Evolutionary conservation across 2,113 vertebrate species (phyloP), one percentile per base, ranked within the genome.

Genomic region (Pterocles gutturalis): DNA sequence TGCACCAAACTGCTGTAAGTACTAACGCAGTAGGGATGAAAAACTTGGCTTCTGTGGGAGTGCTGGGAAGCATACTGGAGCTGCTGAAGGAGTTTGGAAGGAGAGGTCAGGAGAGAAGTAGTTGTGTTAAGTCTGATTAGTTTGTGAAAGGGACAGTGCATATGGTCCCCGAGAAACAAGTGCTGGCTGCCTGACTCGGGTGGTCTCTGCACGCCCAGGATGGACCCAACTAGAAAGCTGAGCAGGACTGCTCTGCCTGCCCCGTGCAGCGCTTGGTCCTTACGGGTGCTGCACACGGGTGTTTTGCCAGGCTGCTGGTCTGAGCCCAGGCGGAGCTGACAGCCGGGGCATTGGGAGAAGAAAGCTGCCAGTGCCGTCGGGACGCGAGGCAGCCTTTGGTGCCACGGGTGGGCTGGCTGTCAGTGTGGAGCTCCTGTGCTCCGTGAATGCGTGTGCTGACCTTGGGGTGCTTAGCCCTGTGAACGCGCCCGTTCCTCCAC

Each of bases 391-490:
- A 83, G 66, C 38, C 14, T 14, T 34, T 26, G 31, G 26, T 71
- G 49, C 38, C 29, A 9, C 1, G 3, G 6, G 7, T 16, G 48
- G 66, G 13, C 55, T 69, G 36, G 28, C 55, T 75, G 66, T 53
- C 57, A 49, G 26, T 9, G 10, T 3, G n/a, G 34, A 38, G 51
- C 62, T 64, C 17, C 1, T 5, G 4, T n/a, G 28, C 38, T 75
- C 48, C 14, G 1, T 4, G 54, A 28, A 17, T 28, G 28, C 17
- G 0, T 22, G 5, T 3, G 12, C 19, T 43, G 67, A 24, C 60
- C 76, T 46, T 9, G 7, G 3, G 25, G 41, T 7, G 15, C 22
- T 33, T 2, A 7, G 34, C 18, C 45, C 58, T 69, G 58, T n/a
- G 62, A 20, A 33, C 26, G 8, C 76, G 21, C 11, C 46, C 24